Percentiles rank a stretch among this genome's conserved stretches.
phyloP scores from a whole-genome alignment of 2,113 vertebrate species.

The Lontra canadensis region DNA sequence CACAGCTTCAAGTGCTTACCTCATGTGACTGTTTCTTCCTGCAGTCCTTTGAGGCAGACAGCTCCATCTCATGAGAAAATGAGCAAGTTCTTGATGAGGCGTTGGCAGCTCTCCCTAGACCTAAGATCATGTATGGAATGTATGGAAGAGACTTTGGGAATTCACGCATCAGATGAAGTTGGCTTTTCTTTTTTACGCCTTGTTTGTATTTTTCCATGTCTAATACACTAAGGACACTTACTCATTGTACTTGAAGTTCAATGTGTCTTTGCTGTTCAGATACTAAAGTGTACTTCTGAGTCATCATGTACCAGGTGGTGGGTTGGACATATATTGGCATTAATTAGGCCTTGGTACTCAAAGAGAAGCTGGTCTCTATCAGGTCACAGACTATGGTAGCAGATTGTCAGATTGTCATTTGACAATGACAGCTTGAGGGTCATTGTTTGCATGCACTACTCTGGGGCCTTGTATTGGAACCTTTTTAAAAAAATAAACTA shows the following conservation, averaged over 20 bases:
- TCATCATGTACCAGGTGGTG: constrained; percentile 53
- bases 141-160: constrained; percentile 54
- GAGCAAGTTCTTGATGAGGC: neutral
- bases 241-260: constrained; percentile 37
- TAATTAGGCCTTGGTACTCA: neutral
- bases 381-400: constrained; percentile 11
- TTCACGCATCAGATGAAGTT: neutral
- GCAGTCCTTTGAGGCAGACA: neutral
- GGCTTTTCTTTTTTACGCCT: constrained; percentile 42
- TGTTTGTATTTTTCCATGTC: constrained; percentile 58
- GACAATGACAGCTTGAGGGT: constrained; percentile 45
- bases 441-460: constrained; percentile 80
- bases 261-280: constrained; percentile 65
- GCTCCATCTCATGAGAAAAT: neutral
- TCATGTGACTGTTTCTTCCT: neutral
- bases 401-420: neutral
- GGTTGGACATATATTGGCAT: neutral
- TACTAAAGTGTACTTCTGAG: constrained; percentile 63
- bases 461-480: constrained; percentile 64
- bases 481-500: constrained; percentile 82
- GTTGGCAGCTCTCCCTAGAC: neutral
- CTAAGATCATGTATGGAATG: neutral
- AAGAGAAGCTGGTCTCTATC: neutral
- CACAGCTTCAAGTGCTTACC: constrained; percentile 2
- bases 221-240: constrained; percentile 77